Evolutionary conservation across 1,140 invertebrate genomes (phyloP), one percentile per base, ranked within the genome.

Genomic region (Platyscapa corneri): DNA sequence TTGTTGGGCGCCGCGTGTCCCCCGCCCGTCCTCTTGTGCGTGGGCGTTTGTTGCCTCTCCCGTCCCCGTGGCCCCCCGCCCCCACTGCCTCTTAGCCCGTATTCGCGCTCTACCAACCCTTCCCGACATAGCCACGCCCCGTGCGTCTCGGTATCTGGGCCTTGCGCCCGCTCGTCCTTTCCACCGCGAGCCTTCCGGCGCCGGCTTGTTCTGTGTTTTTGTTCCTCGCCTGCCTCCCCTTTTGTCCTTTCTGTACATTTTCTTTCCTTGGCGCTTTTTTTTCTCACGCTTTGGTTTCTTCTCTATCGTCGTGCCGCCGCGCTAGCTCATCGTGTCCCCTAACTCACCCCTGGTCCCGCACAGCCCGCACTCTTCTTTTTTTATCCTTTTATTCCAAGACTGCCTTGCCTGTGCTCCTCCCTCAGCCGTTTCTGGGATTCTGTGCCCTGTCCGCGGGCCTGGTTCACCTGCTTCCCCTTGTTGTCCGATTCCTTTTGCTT

Each of bases 21-120:
- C n/a, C n/a, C n/a, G n/a, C n/a, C n/a, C n/a, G n/a, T n/a, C n/a
- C n/a, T n/a, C n/a, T n/a, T n/a, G n/a, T n/a, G n/a, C n/a, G n/a
- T n/a, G n/a, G n/a, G n/a, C n/a, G n/a, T n/a, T n/a, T 92, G 91
- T 92, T 89, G 89, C 89, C 90, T 91, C 90, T 64, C 72, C 12
- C 49, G 3, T 49, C 90, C 89, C 89, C 90, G 89, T 90, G 89
- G 87, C n/a, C 89, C 85, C 87, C 86, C 86, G 89, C 90, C 89
- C 90, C 89, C 90, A 86, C 92, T 93, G 92, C 92, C 92, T 92
- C 91, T 93, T 90, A 87, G 83, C 87, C 90, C 89, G 88, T 91
- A 91, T 91, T 90, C 90, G 92, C n/a, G n/a, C n/a, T 89, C 92
- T 91, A 91, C 91, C 90, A 91, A 90, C 90, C 90, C 92, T 92